Evolutionary conservation across 1,140 invertebrate species (phyloP).

Genomic region (Drosophila ercepeae): DNA sequence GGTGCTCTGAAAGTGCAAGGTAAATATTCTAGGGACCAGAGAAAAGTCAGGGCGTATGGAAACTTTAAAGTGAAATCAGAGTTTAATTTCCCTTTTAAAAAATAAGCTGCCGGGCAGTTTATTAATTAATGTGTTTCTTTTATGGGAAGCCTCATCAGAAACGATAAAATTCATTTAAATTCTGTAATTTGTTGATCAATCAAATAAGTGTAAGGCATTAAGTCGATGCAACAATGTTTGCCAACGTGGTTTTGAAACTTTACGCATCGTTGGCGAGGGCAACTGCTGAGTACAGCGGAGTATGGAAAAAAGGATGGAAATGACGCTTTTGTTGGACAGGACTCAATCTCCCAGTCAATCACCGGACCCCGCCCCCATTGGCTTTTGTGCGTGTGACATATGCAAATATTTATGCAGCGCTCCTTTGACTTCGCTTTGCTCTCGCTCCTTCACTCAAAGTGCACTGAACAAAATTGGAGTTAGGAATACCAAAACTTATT

Average conservation of each 20-base stretch:
- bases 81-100: neutral
- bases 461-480: neutral
- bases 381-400: constrained; percentile 60
- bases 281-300: neutral
- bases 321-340: constrained; percentile 26
- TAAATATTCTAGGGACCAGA: constrained; percentile 13
- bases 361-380: constrained; percentile 4
- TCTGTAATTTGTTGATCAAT: constrained; percentile 48
- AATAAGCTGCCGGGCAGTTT: neutral
- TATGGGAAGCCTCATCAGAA: neutral
- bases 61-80: neutral
- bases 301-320: constrained; percentile 8
- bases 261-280: constrained; percentile 15
- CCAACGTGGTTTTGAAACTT: constrained; percentile 16
- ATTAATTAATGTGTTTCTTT: constrained; percentile 28
- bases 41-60: neutral
- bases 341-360: constrained; percentile 15
- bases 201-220: constrained; percentile 25
- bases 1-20: constrained; percentile 37
- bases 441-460: neutral
- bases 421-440: constrained; percentile 22
- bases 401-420: constrained; percentile 55
- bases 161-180: constrained; percentile 26
- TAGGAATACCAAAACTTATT: too few relatives aligned
- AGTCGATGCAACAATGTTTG: constrained; percentile 26